phyloP scores from a whole-genome alignment of 2,113 vertebrate species.

The Megatriorchis doriae region DNA sequence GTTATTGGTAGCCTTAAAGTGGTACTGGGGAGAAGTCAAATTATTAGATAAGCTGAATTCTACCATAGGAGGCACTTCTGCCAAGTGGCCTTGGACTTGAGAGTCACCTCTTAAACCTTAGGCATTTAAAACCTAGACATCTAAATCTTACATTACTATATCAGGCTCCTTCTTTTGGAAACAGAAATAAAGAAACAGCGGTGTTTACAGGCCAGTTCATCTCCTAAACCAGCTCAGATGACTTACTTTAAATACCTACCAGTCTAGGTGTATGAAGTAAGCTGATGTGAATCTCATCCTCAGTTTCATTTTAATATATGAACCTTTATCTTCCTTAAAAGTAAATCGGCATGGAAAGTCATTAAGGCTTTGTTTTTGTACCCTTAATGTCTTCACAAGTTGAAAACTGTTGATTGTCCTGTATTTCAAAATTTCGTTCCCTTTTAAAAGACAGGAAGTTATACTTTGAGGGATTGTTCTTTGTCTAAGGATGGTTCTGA shows the following conservation, averaged over 20 bases:
- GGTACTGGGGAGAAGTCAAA: neutral
- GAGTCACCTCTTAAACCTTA: neutral
- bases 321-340: neutral
- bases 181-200: neutral
- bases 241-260: neutral
- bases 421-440: neutral
- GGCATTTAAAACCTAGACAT: neutral
- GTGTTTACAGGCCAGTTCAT: neutral
- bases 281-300: neutral
- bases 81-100: neutral
- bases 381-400: neutral
- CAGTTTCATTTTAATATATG: neutral
- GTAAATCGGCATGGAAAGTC: neutral
- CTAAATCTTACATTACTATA: neutral
- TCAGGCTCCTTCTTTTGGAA: neutral
- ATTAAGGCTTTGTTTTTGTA: neutral
- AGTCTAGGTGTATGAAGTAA: neutral
- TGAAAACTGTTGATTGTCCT: neutral
- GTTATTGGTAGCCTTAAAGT: neutral
- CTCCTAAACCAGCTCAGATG: neutral
- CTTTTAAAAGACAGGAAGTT: neutral
- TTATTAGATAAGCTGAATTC: neutral
- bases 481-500: neutral
- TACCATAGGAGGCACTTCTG: neutral
- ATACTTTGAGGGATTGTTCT: neutral